Conservation (phyloP, 1,140 invertebrate species). For the Gonioctena quinquepunctata region DNA sequence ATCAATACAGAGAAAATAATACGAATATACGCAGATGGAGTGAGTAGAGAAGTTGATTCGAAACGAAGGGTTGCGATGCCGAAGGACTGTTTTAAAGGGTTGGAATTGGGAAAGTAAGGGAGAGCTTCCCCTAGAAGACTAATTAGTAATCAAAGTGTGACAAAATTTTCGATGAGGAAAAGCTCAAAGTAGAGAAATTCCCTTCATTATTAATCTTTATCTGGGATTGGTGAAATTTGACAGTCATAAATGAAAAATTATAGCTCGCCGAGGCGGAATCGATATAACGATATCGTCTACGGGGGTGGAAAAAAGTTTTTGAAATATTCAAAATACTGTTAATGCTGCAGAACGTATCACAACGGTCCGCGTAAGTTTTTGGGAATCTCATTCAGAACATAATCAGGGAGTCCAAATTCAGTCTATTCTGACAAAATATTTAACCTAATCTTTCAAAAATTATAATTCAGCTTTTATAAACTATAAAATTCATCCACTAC, state of each 20-base stretch:
- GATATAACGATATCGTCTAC: neutral
- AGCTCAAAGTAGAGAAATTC: constrained; percentile 30
- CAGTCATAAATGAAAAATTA: constrained; percentile 21
- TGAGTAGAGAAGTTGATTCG: constrained; percentile 18
- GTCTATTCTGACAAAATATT: too few relatives aligned
- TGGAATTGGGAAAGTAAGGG: constrained; percentile 51
- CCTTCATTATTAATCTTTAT: constrained; percentile 26
- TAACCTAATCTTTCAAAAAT: too few relatives aligned
- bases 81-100: constrained; percentile 42
- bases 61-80: constrained; percentile 12
- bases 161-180: constrained; percentile 49
- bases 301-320: too few relatives aligned
- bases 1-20: constrained; percentile 3
- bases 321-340: too few relatives aligned
- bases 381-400: too few relatives aligned
- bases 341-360: too few relatives aligned
- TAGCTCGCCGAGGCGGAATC: neutral
- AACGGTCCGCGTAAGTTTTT: too few relatives aligned
- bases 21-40: constrained; percentile 6
- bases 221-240: constrained; percentile 19
- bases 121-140: constrained; percentile 46
- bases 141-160: constrained; percentile 55
- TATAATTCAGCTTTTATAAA: too few relatives aligned
- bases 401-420: too few relatives aligned
- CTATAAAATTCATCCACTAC: too few relatives aligned